A percentile compares a stretch with the other conserved stretches of the same genome.
Evolutionary conservation across 2,797 vertebrate genomes (phyloP).

Genomic region (Malurus splendens): DNA sequence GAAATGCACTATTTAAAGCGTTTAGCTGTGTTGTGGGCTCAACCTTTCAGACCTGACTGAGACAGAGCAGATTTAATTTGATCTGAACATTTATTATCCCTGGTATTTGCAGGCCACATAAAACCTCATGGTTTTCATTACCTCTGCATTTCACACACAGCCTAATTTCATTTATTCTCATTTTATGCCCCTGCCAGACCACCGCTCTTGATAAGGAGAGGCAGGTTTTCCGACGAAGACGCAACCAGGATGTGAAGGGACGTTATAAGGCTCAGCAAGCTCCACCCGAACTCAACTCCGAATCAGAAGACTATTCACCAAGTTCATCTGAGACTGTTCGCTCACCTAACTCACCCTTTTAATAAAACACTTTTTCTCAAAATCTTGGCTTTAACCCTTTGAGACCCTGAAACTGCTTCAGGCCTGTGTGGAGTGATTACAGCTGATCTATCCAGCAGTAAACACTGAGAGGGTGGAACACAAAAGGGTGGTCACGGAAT

Average conservation of each 20-base stretch:
- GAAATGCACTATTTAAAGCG: slow-evolving; percentile 24
- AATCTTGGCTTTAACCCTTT: slow-evolving; percentile 78
- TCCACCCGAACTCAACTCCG: slow-evolving; percentile 84
- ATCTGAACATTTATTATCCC: slow-evolving; percentile 49
- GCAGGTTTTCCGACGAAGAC: slow-evolving; percentile 97
- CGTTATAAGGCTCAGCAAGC: slow-evolving; percentile 73
- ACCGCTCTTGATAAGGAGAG: slow-evolving; percentile 99
- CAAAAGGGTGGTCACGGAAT: slow-evolving; percentile 63
- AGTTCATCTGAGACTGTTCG: slow-evolving; percentile 90
- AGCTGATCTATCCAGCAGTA: slow-evolving; percentile 59
- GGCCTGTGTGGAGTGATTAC: slow-evolving; percentile 63
- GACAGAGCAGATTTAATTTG: slow-evolving; percentile 28
- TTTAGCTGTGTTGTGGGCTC: slow-evolving; percentile 43
- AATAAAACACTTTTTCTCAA: slow-evolving; percentile 75
- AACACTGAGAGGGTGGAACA: slow-evolving; percentile 50
- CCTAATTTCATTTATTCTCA: slow-evolving; percentile 80
- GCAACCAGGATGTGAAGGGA: slow-evolving; percentile 90
- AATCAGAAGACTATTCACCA: slow-evolving; percentile 91
- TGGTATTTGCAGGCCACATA: slow-evolving; percentile 37
- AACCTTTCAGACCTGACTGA: slow-evolving; percentile 37
- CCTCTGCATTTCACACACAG: slow-evolving; percentile 50
- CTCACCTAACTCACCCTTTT: slow-evolving; percentile 95
- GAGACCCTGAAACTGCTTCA: slow-evolving; percentile 67
- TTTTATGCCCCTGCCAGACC: slow-evolving; percentile 87
- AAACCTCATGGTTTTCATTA: slow-evolving; percentile 47